A percentile compares a stretch with the other conserved stretches of the same genome.
Conservation (phyloP, 2,888 invertebrate species). For the Alloplasta piceator region DNA sequence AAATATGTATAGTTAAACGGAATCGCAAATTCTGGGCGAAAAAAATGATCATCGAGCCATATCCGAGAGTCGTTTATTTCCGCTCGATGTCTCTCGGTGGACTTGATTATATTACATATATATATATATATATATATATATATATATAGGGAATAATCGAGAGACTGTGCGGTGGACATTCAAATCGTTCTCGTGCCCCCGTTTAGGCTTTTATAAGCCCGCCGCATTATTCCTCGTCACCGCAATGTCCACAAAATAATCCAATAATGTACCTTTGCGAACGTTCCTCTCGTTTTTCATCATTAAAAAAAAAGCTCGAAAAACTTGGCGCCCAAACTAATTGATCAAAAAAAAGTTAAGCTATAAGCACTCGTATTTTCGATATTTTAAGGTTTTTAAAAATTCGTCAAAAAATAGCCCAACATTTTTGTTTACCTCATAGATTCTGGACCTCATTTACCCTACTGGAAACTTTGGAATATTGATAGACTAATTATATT, state of each 20-base stretch:
- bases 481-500: too few relatives aligned
- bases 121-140: background rate
- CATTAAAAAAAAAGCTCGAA: conserved; percentile 14
- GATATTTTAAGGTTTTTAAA: too few relatives aligned
- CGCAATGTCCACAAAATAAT: conserved; percentile 51
- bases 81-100: conserved; percentile 54
- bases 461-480: too few relatives aligned
- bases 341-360: too few relatives aligned
- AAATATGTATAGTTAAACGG: background rate
- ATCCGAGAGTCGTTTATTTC: conserved; percentile 56
- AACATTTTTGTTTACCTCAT: too few relatives aligned
- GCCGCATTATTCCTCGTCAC: conserved; percentile 37
- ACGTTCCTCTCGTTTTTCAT: conserved; percentile 9
- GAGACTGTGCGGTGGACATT: conserved; percentile 48
- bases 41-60: conserved; percentile 30
- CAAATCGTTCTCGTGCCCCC: conserved; percentile 37
- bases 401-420: too few relatives aligned
- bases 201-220: conserved; percentile 24
- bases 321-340: background rate
- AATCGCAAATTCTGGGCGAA: conserved; percentile 25
- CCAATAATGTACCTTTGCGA: conserved; percentile 15
- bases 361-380: too few relatives aligned
- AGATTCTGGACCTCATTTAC: too few relatives aligned
- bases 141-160: conserved; percentile 36
- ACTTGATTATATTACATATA: conserved; percentile 33